Evolutionary conservation across 1,140 invertebrate species (phyloP).

Genomic region (Phocides pigmalion): DNA sequence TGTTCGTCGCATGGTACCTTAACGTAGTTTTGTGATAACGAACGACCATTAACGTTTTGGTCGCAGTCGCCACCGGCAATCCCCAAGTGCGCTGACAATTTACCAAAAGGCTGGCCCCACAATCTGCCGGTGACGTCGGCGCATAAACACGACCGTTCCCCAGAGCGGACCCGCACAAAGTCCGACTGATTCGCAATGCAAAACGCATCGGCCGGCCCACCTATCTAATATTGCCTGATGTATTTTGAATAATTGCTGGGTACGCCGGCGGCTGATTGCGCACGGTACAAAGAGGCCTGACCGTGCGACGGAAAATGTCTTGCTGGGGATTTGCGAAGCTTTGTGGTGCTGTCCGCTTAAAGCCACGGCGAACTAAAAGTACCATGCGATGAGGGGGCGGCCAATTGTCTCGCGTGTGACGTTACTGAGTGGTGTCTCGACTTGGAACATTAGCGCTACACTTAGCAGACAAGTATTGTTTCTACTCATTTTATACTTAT

Average conservation of each 20-base stretch:
- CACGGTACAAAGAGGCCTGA: conserved; percentile 64
- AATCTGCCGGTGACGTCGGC: conserved; percentile 64
- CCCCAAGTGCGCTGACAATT: conserved; percentile 59
- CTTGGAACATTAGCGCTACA: background rate
- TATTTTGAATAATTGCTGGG: conserved; percentile 81
- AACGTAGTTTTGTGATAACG: conserved; percentile 50
- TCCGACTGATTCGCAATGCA: conserved; percentile 78
- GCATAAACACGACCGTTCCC: conserved; percentile 70
- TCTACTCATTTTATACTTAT: background rate
- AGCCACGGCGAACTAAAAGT: conserved; percentile 25
- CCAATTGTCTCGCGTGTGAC: background rate
- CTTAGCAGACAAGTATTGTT: background rate
- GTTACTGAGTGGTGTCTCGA: background rate
- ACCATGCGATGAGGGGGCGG: background rate
- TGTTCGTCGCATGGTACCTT: conserved; percentile 1
- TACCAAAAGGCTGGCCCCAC: conserved; percentile 67
- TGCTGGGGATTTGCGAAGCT: conserved; percentile 57
- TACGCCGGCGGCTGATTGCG: conserved; percentile 69
- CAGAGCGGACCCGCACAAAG: conserved; percentile 64
- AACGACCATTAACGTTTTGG: conserved; percentile 49
- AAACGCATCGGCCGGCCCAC: conserved; percentile 74
- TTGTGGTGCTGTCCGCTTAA: conserved; percentile 39
- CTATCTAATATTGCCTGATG: conserved; percentile 81
- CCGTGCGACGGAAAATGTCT: conserved; percentile 70
- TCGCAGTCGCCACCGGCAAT: conserved; percentile 48